Conservation (phyloP, 92 coral and sea anemone genomes). For the Epizoanthus rinbou region DNA sequence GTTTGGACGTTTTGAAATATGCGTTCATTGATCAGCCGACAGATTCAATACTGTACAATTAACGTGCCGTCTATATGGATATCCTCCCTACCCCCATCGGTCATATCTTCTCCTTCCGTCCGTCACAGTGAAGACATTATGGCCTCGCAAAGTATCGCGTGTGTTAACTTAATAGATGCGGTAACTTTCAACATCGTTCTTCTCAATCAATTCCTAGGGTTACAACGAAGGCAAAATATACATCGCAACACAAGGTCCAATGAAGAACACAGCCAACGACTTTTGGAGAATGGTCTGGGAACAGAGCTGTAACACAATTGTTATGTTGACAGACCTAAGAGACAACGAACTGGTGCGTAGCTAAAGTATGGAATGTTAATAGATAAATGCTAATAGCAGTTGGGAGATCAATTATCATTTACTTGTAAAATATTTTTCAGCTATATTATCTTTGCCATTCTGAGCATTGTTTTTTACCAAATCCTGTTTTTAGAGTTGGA, state of each 20-base stretch:
- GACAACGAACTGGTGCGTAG: slow-evolving; percentile 73
- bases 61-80: too few relatives aligned
- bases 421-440: too few relatives aligned
- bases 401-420: not conserved
- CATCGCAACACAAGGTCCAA: slow-evolving; percentile 92
- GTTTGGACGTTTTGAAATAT: too few relatives aligned
- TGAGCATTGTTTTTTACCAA: too few relatives aligned
- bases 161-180: not conserved
- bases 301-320: slow-evolving; percentile 88
- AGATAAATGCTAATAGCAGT: not conserved
- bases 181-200: not conserved
- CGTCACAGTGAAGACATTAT: not conserved
- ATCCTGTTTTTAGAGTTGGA: too few relatives aligned
- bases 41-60: too few relatives aligned
- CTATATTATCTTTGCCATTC: too few relatives aligned
- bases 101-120: not conserved
- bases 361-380: too few relatives aligned
- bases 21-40: too few relatives aligned
- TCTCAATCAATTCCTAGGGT: slow-evolving; percentile 55
- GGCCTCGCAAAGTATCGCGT: not conserved
- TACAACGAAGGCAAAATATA: slow-evolving; percentile 77
- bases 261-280: slow-evolving; percentile 80
- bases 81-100: too few relatives aligned
- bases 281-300: slow-evolving; percentile 99
- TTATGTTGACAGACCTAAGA: slow-evolving; percentile 80